Evolutionary conservation across 2,113 vertebrate species (phyloP), one percentile per base, ranked within the genome.

Genomic region (Scatophagus argus): DNA sequence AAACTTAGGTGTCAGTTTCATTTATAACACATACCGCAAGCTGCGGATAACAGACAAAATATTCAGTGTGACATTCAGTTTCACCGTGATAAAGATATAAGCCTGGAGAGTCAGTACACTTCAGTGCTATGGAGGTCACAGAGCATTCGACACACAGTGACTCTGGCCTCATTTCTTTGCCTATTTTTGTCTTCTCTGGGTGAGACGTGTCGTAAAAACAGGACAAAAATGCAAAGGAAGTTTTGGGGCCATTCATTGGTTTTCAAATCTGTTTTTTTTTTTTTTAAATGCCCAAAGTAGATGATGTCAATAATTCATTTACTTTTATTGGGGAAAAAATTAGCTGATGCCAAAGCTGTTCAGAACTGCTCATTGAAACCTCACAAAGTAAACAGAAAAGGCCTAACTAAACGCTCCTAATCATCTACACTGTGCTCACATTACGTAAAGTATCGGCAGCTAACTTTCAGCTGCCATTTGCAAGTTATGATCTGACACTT

Each of bases 51-150:
- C 49, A 27, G 8, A 34, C 13, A 12, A 54, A 43, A 54, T 25
- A 51, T 34, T 8, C 3, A 32, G 31, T 5, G 8, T 74, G 9
- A n/a, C 6, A 68, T 27, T 27, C 2, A 46, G 51, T 32, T 32
- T 34, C 12, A 41, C 59, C 44, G 47, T 64, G 32, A 59, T 59
- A 38, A 52, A 60, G 21, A 16, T 29, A 6, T 1, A 36, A 12
- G 70, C 70, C 25, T 27, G 29, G 31, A 70, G 43, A 38, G 10
- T 36, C 21, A 6, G 63, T 16, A 12, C 17, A 46, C 7, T 58
- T 39, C 7, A 19, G 29, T 31, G 8, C 46, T 36, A 19, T 74
- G 52, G 41, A 71, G 52, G 39, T 72, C 82, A 71, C 36, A 59
- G 56, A 75, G 67, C n/a, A 55, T 62, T 44, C 41, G 51, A 23